Evolutionary conservation across 2,888 invertebrate genomes (phyloP).

Genomic region (Oegoconia quadripuncta): DNA sequence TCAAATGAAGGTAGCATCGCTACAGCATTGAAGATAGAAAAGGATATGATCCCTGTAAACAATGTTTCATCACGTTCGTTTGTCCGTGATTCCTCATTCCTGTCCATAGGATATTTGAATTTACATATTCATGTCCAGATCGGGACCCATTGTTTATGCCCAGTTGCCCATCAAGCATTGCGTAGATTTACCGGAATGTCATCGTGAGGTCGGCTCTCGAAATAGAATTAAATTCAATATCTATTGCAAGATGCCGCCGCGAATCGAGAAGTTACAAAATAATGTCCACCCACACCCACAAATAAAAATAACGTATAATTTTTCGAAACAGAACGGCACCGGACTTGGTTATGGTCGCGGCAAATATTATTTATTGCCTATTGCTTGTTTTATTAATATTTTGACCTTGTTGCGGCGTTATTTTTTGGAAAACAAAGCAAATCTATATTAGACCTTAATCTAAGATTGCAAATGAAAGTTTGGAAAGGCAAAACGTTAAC

Average conservation of each 20-base stretch:
- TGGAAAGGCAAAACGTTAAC: no score
- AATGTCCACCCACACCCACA: conserved; percentile 37
- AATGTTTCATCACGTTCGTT: no score
- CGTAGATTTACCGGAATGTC: conserved; percentile 26
- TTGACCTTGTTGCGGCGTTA: neutral
- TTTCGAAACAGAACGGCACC: conserved; percentile 23
- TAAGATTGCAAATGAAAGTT: no score
- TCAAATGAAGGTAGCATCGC: no score
- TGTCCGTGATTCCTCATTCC: no score
- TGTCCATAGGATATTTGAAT: no score
- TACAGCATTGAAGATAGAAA: no score
- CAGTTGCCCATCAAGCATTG: conserved; percentile 21
- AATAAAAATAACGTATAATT: conserved; percentile 53
- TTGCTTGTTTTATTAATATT: neutral
- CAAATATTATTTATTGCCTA: conserved; percentile 14
- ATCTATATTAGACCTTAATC: no score
- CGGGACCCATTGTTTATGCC: conserved; percentile 24
- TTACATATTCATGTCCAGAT: no score
- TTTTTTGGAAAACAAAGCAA: conserved; percentile 1
- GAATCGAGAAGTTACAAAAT: conserved; percentile 36
- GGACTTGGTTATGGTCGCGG: neutral
- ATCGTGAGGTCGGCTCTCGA: conserved; percentile 39
- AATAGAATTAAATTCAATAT: conserved; percentile 55
- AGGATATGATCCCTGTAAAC: neutral
- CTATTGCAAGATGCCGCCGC: conserved; percentile 49